Conservation (phyloP, 2,797 vertebrate genomes). For the Sebastes cheni region DNA sequence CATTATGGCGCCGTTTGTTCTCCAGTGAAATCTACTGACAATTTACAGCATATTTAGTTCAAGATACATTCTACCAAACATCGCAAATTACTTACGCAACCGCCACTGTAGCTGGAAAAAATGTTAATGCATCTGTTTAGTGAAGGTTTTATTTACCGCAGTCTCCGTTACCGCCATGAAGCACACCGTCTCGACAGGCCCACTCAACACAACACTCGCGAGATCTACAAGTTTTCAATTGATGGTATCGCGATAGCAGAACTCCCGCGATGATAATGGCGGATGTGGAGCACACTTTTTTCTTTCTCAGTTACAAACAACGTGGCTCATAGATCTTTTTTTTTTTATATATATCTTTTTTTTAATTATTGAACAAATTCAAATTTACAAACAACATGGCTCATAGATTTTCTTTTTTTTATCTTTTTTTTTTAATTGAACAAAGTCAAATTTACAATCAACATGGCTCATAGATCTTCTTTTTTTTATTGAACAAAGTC, state of each 20-base stretch:
- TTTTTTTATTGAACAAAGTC: too few species aligned
- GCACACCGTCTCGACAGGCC: constrained; percentile 72
- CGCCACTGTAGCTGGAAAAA: neutral
- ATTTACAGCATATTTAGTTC: neutral
- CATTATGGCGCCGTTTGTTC: constrained; percentile 36
- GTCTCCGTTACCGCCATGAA: constrained; percentile 83
- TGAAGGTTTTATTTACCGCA: constrained; percentile 77
- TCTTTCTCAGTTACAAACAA: too few species aligned
- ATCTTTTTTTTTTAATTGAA: too few species aligned
- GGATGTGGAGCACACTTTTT: too few species aligned
- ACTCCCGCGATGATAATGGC: neutral
- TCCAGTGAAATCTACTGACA: neutral
- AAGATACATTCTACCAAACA: neutral
- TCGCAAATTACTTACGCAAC: neutral
- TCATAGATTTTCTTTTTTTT: too few species aligned
- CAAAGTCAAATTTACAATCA: too few species aligned
- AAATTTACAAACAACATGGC: too few species aligned
- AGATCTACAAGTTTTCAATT: neutral
- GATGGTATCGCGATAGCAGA: constrained; percentile 53
- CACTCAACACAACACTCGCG: constrained; percentile 49
- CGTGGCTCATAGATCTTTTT: too few species aligned
- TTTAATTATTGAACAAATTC: too few species aligned
- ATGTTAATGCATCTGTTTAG: constrained; percentile 7
- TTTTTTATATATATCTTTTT: too few species aligned
- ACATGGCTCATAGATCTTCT: too few species aligned